A percentile compares a stretch with the other conserved stretches of the same genome.
Evolutionary conservation across 2,113 vertebrate genomes (phyloP).

Genomic region (Erinaceus europaeus): DNA sequence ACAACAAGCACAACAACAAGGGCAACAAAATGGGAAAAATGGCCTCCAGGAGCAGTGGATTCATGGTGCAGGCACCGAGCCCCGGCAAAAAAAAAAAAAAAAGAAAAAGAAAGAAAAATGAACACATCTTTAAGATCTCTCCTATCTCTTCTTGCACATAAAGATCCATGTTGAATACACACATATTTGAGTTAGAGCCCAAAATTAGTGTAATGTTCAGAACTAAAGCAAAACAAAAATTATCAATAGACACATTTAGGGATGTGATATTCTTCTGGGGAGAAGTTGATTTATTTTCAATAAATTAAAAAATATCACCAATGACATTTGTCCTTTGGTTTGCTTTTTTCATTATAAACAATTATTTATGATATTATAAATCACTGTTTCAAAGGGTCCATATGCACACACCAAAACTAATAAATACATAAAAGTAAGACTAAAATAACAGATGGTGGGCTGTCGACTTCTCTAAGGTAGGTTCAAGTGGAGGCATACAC

Average conservation of each 20-base stretch:
- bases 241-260: not conserved
- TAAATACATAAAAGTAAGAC: not conserved
- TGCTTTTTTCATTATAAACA: not conserved
- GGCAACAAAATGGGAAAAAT: too few species aligned
- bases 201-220: not conserved
- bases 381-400: not conserved
- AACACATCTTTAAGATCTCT: not conserved
- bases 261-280: not conserved
- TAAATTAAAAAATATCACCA: not conserved
- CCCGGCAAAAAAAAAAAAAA: too few species aligned
- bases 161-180: not conserved
- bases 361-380: not conserved
- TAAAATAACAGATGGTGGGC: not conserved
- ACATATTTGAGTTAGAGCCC: not conserved
- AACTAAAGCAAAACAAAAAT: slow-evolving; percentile 20
- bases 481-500: not conserved
- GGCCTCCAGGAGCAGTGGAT: too few species aligned
- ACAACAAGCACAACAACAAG: too few species aligned
- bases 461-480: not conserved
- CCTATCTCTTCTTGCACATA: not conserved
- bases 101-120: too few species aligned
- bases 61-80: too few species aligned
- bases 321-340: not conserved
- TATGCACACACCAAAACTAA: not conserved
- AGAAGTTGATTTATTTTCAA: slow-evolving; percentile 4